Conservation (phyloP, 2,113 vertebrate genomes). For the Tragulus kanchil region DNA sequence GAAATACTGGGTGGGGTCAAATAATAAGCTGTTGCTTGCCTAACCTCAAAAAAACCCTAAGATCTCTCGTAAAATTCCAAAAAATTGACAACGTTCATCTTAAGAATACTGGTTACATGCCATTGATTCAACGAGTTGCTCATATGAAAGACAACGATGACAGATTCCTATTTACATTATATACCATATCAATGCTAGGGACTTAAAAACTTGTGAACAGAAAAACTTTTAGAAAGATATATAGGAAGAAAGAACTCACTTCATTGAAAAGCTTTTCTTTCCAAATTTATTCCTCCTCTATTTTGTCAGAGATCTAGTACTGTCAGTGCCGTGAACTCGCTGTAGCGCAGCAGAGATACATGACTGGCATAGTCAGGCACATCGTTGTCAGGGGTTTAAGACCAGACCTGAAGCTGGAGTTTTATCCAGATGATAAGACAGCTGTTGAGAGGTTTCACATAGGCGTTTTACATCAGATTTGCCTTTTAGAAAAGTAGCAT, state of each 20-base stretch:
- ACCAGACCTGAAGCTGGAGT: neutral
- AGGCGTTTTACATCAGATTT: neutral
- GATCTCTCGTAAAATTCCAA: neutral
- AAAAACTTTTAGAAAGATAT: neutral
- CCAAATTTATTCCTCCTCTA: neutral
- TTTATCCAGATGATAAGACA: neutral
- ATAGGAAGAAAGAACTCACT: neutral
- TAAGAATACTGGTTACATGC: neutral
- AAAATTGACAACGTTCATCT: neutral
- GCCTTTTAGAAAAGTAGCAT: neutral
- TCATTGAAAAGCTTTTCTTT: neutral
- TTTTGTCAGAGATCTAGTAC: neutral
- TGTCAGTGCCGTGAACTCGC: neutral
- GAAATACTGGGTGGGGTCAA: neutral
- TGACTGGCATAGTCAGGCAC: no score
- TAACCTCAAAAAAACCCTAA: neutral
- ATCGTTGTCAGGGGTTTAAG: neutral
- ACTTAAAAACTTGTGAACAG: neutral
- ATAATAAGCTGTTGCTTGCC: neutral
- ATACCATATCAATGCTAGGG: neutral
- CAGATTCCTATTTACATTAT: neutral
- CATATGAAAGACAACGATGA: neutral
- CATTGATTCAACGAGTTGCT: neutral
- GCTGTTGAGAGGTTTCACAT: neutral
- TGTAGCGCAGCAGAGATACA: neutral